A percentile compares a stretch with the other conserved stretches of the same genome.
Evolutionary conservation across 2,888 invertebrate genomes (phyloP).

Genomic region (Heteromurus nitidus): DNA sequence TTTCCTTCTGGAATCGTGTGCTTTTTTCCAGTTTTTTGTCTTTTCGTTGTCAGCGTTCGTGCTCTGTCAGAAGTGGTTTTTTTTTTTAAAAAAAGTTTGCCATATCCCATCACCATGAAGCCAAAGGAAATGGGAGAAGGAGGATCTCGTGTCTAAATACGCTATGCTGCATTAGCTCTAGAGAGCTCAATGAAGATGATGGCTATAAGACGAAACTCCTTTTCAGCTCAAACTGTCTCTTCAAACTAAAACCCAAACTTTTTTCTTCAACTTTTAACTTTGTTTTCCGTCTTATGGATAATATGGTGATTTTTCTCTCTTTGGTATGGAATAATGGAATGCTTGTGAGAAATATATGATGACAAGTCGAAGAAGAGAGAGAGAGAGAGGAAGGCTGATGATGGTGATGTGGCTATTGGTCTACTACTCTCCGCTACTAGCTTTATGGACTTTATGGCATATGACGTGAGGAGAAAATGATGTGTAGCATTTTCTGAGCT

Average conservation of each 20-base stretch:
- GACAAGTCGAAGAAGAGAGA: neutral
- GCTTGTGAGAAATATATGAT: neutral
- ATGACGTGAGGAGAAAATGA: slow-evolving; percentile 54
- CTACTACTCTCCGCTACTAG: slow-evolving; percentile 9
- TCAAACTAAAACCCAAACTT: too few species aligned
- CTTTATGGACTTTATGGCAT: slow-evolving; percentile 47
- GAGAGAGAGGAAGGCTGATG: neutral
- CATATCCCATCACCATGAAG: too few species aligned
- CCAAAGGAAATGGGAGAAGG: slow-evolving; percentile 3
- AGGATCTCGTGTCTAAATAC: neutral
- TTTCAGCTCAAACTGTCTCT: slow-evolving; percentile 26
- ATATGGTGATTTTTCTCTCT: slow-evolving; percentile 19
- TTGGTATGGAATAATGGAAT: too few species aligned
- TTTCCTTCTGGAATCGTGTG: slow-evolving; percentile 21
- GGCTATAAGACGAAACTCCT: slow-evolving; percentile 14
- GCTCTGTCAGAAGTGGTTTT: slow-evolving; percentile 31
- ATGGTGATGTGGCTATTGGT: slow-evolving; percentile 47
- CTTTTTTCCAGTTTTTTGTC: neutral
- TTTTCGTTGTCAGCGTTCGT: slow-evolving; percentile 1
- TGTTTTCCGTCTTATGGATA: slow-evolving; percentile 5
- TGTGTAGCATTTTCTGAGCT: slow-evolving; percentile 18
- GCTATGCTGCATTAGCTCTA: neutral
- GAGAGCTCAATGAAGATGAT: slow-evolving; percentile 1
- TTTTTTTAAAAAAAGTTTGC: slow-evolving; percentile 27
- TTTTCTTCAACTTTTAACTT: slow-evolving; percentile 8